Evolutionary conservation across 2,888 invertebrate genomes (phyloP), one percentile per base, ranked within the genome.

Genomic region (Harpalus rufipes): DNA sequence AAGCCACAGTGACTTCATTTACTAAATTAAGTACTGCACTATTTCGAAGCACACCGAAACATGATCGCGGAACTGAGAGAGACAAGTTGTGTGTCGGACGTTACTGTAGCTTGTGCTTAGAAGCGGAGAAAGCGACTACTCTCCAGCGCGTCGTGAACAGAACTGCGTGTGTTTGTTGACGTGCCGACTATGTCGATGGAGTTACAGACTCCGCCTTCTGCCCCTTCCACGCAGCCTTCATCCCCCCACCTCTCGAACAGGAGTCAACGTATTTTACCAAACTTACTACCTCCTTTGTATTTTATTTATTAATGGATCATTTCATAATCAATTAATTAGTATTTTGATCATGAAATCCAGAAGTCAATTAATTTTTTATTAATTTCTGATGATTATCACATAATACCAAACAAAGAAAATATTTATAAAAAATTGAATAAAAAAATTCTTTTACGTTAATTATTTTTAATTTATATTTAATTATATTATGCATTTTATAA

Each of bases 91-190:
- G 16, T 39, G 7, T 14, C 72, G 12, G 72, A 41, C 44, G 72
- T 14, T 14, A 41, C 56, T 16, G 56, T 78, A n/a, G 44, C 41
- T 74, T 51, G 16, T 2, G 16, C 10, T 56, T 74, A 32, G 18
- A 58, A 56, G 82, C 16, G 25, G 72, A 83, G 65, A 44, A 78
- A 76, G 14, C 59, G 14, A 51, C 78, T 63, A 65, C 56, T 51
- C 63, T 44, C 78, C 12, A 51, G 32, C 84, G 63, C 76, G 65
- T 65, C 78, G 41, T 21, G 58, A 65, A 51, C 78, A 84, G 84
- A 84, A 84, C 84, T 84, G 84, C 84, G 65, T 78, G 84, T 39
- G 21, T 84, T 84, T 84, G 84, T 84, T 84, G 84, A 84, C 76
- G 84, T 84, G 63, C 78, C 41, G 63, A 78, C 41, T 84, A 84